phyloP scores from a whole-genome alignment of 2,113 vertebrate species.

The Melanostigma gelatinosum region DNA sequence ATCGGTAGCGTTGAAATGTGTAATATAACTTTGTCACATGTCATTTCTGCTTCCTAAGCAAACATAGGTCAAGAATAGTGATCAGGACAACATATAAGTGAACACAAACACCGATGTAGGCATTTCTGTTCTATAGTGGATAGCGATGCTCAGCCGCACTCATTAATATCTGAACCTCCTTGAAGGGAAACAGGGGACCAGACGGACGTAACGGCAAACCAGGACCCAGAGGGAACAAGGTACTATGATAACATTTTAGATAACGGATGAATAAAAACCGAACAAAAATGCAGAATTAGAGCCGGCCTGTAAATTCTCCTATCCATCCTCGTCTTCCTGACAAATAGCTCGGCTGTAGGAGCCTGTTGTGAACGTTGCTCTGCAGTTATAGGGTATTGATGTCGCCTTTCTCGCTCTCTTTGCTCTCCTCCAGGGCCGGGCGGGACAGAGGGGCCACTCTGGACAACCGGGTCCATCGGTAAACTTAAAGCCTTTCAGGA shows the following conservation, averaged over 20 bases:
- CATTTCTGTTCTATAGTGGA: neutral
- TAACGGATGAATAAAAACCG: neutral
- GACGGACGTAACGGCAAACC: conserved; percentile 82
- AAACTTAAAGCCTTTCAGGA: conserved; percentile 58
- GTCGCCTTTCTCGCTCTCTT: neutral
- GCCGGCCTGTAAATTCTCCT: neutral
- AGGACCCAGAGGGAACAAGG: conserved; percentile 86
- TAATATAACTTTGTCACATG: neutral
- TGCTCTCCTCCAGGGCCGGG: conserved; percentile 81
- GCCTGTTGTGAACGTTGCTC: neutral
- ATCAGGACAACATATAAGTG: neutral
- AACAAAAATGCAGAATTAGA: neutral
- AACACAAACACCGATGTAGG: neutral
- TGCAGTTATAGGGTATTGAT: neutral
- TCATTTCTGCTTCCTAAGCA: neutral
- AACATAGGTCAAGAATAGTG: neutral
- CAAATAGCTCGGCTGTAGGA: neutral
- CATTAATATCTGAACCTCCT: conserved; percentile 37
- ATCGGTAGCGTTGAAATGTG: neutral
- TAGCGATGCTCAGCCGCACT: neutral
- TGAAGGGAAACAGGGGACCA: conserved; percentile 86
- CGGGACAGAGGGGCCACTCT: conserved; percentile 84
- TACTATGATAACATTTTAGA: conserved; percentile 49
- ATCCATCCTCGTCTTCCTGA: neutral
- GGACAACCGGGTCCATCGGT: conserved; percentile 86